Evolutionary conservation across 2,113 vertebrate species (phyloP).

Genomic region (Stictonetta naevosa): DNA sequence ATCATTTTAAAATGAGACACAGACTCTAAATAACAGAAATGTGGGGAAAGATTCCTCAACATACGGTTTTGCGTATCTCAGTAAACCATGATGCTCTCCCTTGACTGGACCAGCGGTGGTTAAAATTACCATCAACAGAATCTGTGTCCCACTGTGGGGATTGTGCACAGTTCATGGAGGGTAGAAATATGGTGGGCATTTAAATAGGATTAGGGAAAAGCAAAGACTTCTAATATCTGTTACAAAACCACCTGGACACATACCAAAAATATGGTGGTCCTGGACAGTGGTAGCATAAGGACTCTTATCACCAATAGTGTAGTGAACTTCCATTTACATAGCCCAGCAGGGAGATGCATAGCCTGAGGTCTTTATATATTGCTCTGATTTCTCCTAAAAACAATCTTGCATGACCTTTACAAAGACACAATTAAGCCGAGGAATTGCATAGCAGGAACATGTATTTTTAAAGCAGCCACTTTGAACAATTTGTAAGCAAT

Average conservation of each 20-base stretch:
- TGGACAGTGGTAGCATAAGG: background rate
- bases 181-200: background rate
- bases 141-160: background rate
- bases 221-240: background rate
- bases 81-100: background rate
- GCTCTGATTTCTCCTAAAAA: background rate
- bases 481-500: background rate
- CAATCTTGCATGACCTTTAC: background rate
- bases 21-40: background rate
- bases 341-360: rapidly evolving
- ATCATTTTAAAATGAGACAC: background rate
- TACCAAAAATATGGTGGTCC: background rate
- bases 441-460: background rate
- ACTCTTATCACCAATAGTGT: background rate
- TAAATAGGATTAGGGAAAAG: background rate
- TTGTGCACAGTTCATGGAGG: background rate
- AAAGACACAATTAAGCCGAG: background rate
- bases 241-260: background rate
- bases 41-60: background rate
- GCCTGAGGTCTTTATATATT: background rate
- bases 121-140: background rate
- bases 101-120: background rate
- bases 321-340: background rate
- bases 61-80: background rate
- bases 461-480: background rate